Conservation (phyloP, 2,888 invertebrate genomes). For the Drosophila melanosoma region DNA sequence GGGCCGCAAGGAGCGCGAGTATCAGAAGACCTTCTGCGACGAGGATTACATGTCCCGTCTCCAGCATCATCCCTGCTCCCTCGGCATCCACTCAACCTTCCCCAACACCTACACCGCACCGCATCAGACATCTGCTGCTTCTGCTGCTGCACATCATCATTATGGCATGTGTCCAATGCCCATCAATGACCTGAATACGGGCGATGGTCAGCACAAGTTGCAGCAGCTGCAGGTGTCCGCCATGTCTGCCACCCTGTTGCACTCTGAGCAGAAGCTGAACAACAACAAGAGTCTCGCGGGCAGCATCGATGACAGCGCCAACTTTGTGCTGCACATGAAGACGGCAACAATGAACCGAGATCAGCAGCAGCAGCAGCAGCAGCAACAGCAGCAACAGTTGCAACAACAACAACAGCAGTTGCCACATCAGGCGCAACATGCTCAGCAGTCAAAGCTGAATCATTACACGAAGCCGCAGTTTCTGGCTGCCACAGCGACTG, state of each 20-base stretch:
- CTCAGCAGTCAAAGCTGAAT: slow-evolving; percentile 69
- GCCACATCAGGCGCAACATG: slow-evolving; percentile 15
- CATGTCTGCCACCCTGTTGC: slow-evolving; percentile 82
- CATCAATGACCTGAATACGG: slow-evolving; percentile 93
- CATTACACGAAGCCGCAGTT: slow-evolving; percentile 83
- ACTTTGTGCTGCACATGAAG: slow-evolving; percentile 84
- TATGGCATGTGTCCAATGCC: slow-evolving; percentile 89
- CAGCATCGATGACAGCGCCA: slow-evolving; percentile 76
- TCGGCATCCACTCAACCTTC: slow-evolving; percentile 84
- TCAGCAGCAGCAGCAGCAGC: slow-evolving; percentile 42
- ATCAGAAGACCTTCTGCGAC: slow-evolving; percentile 95
- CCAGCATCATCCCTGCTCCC: slow-evolving; percentile 84
- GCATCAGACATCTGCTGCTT: slow-evolving; percentile 82
- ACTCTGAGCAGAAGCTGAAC: slow-evolving; percentile 74
- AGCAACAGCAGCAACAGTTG: slow-evolving; percentile 10
- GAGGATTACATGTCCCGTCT: slow-evolving; percentile 90
- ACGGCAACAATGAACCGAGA: slow-evolving; percentile 66
- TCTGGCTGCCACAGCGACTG: slow-evolving; percentile 72
- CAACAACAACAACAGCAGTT: slow-evolving; percentile 20
- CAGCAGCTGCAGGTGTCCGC: slow-evolving; percentile 83
- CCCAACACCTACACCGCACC: slow-evolving; percentile 83
- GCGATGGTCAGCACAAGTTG: slow-evolving; percentile 80
- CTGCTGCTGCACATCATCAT: slow-evolving; percentile 81
- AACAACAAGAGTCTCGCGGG: slow-evolving; percentile 62
- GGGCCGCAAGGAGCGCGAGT: slow-evolving; percentile 92